Evolutionary conservation across 1,140 invertebrate genomes (phyloP), one percentile per base, ranked within the genome.

Genomic region (Parasteatoda tepidariorum): DNA sequence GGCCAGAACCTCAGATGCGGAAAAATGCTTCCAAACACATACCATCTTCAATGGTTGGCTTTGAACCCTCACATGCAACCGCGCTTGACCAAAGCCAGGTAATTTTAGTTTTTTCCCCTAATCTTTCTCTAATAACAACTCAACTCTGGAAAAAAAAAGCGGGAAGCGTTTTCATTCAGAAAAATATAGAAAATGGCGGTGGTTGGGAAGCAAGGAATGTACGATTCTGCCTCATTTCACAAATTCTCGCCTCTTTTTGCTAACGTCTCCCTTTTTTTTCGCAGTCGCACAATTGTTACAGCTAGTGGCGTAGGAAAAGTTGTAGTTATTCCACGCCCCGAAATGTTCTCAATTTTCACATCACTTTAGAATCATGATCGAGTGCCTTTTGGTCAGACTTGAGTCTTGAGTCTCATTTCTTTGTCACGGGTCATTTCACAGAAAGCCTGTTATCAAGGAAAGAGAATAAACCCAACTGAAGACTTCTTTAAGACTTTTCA

Each of bases 311-410:
- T 34, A 33, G 61, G 9, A 18, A 31, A 2, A 22, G 24, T 48
- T n/a, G 59, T 26, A 41, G 73, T 78, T 66, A 78, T 78, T 79
- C 76, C 9, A 55, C 64, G 76, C 74, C 61, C 61, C 76, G 34
- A 79, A 79, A 79, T 79, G 76, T 79, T 79, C 76, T 79, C 76
- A 79, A 79, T 79, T 79, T 79, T 79, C 76, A 57, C 76, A 79
- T 79, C 76, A 59, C 64, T 79, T 68, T 79, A 57, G 66, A 24
- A 66, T 26, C 62, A 68, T 79, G 76, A 79, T 79, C 76, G 76
- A 79, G 28, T 68, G 76, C 28, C 34, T 59, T n/a, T 18, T 68
- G 76, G 76, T 79, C 76, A 79, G 64, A 61, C 28, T 68, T 68
- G 66, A 79, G 64, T 48, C 28, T 68, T 68, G 66, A 68, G 76